Conservation (phyloP, 2,113 vertebrate species). For the Myodes glareolus region DNA sequence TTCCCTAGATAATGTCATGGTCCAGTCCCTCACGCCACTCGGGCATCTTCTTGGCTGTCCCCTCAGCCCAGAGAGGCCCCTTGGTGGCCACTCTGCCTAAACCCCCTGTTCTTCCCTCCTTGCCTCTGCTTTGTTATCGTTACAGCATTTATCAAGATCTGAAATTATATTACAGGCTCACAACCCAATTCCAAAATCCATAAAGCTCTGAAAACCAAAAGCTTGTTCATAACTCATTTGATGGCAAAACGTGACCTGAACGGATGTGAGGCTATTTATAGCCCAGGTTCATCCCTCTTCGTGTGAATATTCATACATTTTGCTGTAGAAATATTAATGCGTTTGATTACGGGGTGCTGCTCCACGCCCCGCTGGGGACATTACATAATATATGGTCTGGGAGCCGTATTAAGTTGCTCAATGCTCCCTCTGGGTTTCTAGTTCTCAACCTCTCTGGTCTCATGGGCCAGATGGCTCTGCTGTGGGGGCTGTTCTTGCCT, state of each 20-base stretch:
- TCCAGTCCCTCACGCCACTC: neutral
- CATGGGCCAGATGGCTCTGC: fast-evolving
- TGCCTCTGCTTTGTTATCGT: neutral
- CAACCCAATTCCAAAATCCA: constrained; percentile 67
- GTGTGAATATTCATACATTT: constrained; percentile 71
- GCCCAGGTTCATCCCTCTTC: constrained; percentile 16
- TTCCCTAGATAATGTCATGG: fast-evolving
- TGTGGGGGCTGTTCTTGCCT: fast-evolving
- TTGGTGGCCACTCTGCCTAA: neutral
- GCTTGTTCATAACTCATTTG: constrained; percentile 68
- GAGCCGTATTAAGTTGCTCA: neutral
- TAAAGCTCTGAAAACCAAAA: constrained; percentile 69
- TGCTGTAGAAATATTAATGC: constrained; percentile 62
- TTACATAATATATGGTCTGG: neutral
- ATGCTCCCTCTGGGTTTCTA: neutral
- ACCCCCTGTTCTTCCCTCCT: neutral
- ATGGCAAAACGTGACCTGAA: constrained; percentile 58
- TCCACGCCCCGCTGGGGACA: constrained; percentile 32
- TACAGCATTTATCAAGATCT: constrained; percentile 46
- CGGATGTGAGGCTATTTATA: constrained; percentile 64
- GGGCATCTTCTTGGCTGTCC: neutral
- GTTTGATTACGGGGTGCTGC: constrained; percentile 58
- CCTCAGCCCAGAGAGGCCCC: neutral
- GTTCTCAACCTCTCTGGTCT: fast-evolving
- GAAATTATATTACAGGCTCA: constrained; percentile 57